A percentile compares a stretch with the other conserved stretches of the same genome.
These are phyloP conservation scores for Entomobrya proxima DNA, from an alignment of 2,888 invertebrate genomes.

Conservation along the genomic window DNA sequence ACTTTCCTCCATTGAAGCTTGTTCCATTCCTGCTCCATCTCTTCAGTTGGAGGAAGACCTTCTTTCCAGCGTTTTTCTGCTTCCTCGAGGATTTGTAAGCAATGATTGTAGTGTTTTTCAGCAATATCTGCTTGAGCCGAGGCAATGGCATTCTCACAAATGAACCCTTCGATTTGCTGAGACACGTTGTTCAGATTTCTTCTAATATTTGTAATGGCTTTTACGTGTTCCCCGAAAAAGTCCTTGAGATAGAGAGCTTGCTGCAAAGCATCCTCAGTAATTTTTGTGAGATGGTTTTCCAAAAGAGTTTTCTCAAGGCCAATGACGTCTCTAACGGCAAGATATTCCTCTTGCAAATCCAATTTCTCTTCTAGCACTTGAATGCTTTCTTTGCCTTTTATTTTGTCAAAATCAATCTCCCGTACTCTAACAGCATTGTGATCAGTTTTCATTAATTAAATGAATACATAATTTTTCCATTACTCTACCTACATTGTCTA, in stretches of 20 bases:
- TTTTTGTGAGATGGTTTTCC: conserved; percentile 71
- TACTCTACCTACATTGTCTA: too few relatives aligned
- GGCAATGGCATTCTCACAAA: conserved; percentile 73
- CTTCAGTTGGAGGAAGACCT: conserved; percentile 65
- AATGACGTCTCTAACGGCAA: conserved; percentile 68
- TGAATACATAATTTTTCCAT: too few relatives aligned
- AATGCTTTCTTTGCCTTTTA: conserved; percentile 70
- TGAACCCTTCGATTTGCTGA: conserved; percentile 72
- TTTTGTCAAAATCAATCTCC: conserved; percentile 70
- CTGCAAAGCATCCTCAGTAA: conserved; percentile 68
- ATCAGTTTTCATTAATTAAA: too few relatives aligned
- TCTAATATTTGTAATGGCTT: conserved; percentile 61
- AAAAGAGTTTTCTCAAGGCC: conserved; percentile 70
- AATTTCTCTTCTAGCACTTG: conserved; percentile 65
- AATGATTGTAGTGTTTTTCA: conserved; percentile 63
- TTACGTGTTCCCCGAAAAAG: conserved; percentile 70
- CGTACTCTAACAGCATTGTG: conserved; percentile 71
- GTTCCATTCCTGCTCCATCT: conserved; percentile 71
- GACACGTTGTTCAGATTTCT: conserved; percentile 67
- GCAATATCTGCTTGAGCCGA: conserved; percentile 69
- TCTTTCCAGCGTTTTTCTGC: conserved; percentile 63
- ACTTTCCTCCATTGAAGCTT: conserved; percentile 69
- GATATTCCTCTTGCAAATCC: conserved; percentile 66
- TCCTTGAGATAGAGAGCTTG: conserved; percentile 71
- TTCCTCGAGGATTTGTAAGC: conserved; percentile 43